A percentile compares a stretch with the other conserved stretches of the same genome.
phyloP scores from a whole-genome alignment of 2,113 vertebrate species.

The Emydocephalus ijimae region DNA sequence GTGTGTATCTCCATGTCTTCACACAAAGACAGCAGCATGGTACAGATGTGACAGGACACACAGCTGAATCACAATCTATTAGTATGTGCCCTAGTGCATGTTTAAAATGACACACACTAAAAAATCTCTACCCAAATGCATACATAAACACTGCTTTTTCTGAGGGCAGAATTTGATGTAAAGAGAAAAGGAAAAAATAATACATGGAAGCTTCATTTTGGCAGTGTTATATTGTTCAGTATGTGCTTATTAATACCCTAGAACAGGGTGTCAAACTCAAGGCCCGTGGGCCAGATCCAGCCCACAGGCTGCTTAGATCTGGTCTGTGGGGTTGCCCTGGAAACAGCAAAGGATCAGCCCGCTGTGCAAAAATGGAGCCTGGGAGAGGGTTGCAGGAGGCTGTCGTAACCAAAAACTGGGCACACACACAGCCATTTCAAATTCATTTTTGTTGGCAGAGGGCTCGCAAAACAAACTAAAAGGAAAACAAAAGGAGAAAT shows the following conservation, averaged over 20 bases:
- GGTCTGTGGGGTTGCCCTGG: no score
- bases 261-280: background rate
- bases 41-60: background rate
- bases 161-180: background rate
- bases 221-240: background rate
- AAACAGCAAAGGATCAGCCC: no score
- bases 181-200: background rate
- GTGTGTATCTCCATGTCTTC: background rate
- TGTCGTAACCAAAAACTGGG: no score
- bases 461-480: no score
- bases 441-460: no score
- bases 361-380: no score
- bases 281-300: no score
- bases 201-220: background rate
- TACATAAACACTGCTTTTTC: background rate
- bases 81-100: background rate
- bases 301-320: no score
- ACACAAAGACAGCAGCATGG: background rate
- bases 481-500: no score
- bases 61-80: background rate
- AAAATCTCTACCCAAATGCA: background rate
- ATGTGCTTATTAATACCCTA: background rate
- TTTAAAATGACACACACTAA: background rate
- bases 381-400: no score
- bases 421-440: no score